Evolutionary conservation across 2,797 vertebrate species (phyloP).

Genomic region (Brotula barbata): DNA sequence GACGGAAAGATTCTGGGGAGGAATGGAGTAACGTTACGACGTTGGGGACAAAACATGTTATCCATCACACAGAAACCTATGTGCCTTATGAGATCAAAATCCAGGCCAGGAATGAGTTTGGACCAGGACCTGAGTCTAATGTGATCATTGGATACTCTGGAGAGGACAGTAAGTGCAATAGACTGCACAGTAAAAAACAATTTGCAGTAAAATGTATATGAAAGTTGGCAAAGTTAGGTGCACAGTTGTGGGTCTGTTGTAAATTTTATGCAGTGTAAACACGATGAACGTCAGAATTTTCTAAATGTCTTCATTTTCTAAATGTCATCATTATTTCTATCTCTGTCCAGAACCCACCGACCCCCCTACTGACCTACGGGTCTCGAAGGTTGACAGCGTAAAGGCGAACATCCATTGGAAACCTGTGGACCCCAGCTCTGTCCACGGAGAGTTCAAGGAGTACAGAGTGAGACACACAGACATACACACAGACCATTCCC

Average conservation of each 20-base stretch:
- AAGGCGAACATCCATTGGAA: conserved; percentile 88
- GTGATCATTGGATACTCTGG: conserved; percentile 88
- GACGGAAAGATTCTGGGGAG: conserved; percentile 79
- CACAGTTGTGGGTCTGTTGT: too few relatives aligned
- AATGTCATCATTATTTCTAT: not conserved
- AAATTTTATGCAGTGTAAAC: too few relatives aligned
- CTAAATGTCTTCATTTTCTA: too few relatives aligned
- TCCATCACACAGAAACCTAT: conserved; percentile 87
- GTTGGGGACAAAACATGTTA: conserved; percentile 73
- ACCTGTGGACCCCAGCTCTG: conserved; percentile 83
- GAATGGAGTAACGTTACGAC: conserved; percentile 88
- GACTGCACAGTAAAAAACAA: too few relatives aligned
- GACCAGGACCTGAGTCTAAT: conserved; percentile 85
- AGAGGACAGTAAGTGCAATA: conserved; percentile 89
- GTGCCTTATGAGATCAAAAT: conserved; percentile 93
- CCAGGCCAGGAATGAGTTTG: conserved; percentile 91
- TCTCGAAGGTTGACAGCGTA: conserved; percentile 87
- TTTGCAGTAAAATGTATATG: too few relatives aligned
- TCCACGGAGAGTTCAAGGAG: conserved; percentile 93
- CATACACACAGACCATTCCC: not conserved
- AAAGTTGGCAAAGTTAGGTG: too few relatives aligned
- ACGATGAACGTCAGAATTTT: too few relatives aligned
- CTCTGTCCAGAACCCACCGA: conserved; percentile 84
- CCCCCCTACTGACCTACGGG: conserved; percentile 84
- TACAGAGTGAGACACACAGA: conserved; percentile 86